Evolutionary conservation across 2,797 vertebrate genomes (phyloP), one percentile per base, ranked within the genome.

Genomic region (Pseudochromis fuscus): DNA sequence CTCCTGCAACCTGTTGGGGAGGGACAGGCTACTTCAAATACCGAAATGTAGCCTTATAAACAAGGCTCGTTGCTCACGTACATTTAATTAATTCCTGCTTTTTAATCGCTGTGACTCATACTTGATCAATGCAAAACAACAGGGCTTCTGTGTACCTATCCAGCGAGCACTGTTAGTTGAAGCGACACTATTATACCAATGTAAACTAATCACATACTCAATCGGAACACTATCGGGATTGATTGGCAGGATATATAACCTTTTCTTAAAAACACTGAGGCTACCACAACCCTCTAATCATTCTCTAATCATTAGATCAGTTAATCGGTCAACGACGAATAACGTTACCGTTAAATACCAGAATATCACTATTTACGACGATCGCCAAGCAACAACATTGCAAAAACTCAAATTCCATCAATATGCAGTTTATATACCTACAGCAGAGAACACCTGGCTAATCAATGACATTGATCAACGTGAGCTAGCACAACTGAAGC

Each of bases 1-100:
- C 86, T 77, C 83, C 76, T 78, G 61, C 59, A 76, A 93, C 86
- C 90, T 91, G 82, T 75, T 24, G 5, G 16, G 35, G 67, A 77
- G 82, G 72, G 73, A 81, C 31, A 86, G 62, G 60, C 66, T 37
- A 27, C 19, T 51, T 81, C 31, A 42, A 64, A 72, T 62, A 49
- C 13, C 52, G 10, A 48, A 21, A 56, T 73, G 7, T 2, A 51
- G 16, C 1, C 37, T 46, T 12, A 38, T 8, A 8, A 16, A 60
- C 27, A 42, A 16, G 1, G 0, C 27, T 31, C 19, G n/a, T 10
- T 5, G 12, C 24, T 2, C 35, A 5, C 16, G 64, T 46, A 30
- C n/a, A n/a, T n/a, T n/a, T 3, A 16, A 18, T 25, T 19, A 2
- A 13, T 21, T 4, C 4, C 11, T 21, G 3, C 1, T 6, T 21